Evolutionary conservation across 2,888 invertebrate genomes (phyloP).

Genomic region (Ceratothoa steindachneri): DNA sequence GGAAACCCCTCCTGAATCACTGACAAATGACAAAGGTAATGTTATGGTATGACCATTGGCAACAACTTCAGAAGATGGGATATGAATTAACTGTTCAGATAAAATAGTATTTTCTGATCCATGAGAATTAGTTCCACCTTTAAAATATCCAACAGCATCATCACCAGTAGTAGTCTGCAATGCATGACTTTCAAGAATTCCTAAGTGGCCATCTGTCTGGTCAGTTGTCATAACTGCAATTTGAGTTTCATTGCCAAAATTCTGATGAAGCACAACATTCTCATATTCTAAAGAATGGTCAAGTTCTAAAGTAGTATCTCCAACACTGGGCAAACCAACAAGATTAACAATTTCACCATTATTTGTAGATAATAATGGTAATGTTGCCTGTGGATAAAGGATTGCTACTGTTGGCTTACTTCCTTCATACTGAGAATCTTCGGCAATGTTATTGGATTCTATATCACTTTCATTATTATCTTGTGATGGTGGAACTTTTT

Average conservation of each 20-base stretch:
- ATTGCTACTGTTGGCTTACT: constrained; percentile 22
- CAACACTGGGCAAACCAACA: constrained; percentile 39
- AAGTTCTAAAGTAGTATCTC: constrained; percentile 3
- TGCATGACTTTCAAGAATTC: constrained; percentile 28
- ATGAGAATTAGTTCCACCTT: background rate
- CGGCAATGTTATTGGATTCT: background rate
- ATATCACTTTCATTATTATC: background rate
- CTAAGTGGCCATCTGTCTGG: constrained; percentile 27
- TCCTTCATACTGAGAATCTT: constrained; percentile 27
- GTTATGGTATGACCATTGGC: constrained; percentile 38
- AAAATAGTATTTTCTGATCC: constrained; percentile 17
- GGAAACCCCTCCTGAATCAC: constrained; percentile 33
- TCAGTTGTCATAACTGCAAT: constrained; percentile 37
- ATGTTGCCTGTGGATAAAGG: constrained; percentile 33
- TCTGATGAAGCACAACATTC: constrained; percentile 29
- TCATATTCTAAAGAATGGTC: background rate
- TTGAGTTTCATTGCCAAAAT: constrained; percentile 29
- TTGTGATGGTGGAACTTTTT: background rate
- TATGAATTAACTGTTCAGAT: constrained; percentile 38
- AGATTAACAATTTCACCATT: constrained; percentile 33
- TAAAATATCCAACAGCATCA: constrained; percentile 6
- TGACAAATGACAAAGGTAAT: constrained; percentile 35
- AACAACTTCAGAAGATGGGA: constrained; percentile 36
- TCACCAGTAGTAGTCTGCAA: constrained; percentile 29
- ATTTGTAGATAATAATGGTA: constrained; percentile 24